Evolutionary conservation across 2,113 vertebrate genomes (phyloP), one percentile per base, ranked within the genome.

Genomic region (Arizona elegans): DNA sequence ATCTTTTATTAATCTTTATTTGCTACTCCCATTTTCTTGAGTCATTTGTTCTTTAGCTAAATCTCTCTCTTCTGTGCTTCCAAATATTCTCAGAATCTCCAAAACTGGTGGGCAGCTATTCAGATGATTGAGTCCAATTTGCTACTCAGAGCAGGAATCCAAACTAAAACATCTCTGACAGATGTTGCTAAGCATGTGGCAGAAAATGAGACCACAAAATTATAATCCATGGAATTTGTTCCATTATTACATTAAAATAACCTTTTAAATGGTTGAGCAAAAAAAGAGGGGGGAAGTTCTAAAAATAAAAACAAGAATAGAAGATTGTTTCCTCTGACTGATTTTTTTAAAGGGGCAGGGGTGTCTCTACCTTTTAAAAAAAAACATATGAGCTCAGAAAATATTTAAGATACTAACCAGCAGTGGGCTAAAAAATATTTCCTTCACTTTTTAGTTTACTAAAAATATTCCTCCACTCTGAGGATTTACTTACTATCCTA

Each of bases 211-310:
- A 21, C 13, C 91, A 43, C 43, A 92, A 90, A 93, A 96, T 95
- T 24, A 47, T 90, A 95, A 93, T 26, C 1, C 94, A 23, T n/a
- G 1, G 89, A 92, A 90, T 94, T 95, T 95, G 62, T 91, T 88
- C 75, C 94, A 92, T 90, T 91, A 92, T 62, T 58, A 89, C 26
- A 91, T 81, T 65, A 90, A 89, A 94, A 21, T 1, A 94, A 38
- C 29, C 93, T 0, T 75, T 91, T 81, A 86, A 59, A 87, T 47
- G 38, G 3, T 62, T 0, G 0, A 1, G 85, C 26, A 53, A 52
- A 47, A 93, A n/a, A 92, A 91, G 88, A 88, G 24, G 11, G n/a
- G 21, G 92, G 94, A 93, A 0, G 86, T 21, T 81, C 75, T 43
- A 87, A 53, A 38, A 29, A 90, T 8, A 43, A 29, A 94, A 93